phyloP scores from a whole-genome alignment of 1,140 invertebrate genomes.

The Euwallacea fornicatus region DNA sequence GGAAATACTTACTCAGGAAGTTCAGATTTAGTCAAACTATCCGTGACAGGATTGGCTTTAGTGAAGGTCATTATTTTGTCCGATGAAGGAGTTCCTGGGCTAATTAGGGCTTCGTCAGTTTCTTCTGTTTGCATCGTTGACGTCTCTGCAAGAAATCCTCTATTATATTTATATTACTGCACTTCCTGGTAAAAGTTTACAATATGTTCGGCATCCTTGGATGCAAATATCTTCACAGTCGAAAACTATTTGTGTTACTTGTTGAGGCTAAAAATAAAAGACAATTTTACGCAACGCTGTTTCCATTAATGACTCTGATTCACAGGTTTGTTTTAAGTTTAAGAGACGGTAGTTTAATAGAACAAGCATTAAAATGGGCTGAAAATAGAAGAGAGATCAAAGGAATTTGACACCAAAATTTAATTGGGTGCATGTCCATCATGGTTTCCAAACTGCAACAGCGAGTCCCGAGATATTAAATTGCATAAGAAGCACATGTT shows the following conservation, averaged over 20 bases:
- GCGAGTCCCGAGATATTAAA: too few relatives aligned
- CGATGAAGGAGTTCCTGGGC: conserved; percentile 8
- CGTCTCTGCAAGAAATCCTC: conserved; percentile 16
- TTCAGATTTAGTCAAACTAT: conserved; percentile 17
- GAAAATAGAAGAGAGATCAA: neutral
- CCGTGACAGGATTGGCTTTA: conserved; percentile 2
- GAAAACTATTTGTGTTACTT: conserved; percentile 6
- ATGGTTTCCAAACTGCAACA: too few relatives aligned
- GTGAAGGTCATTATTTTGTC: conserved; percentile 32
- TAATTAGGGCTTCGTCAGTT: conserved; percentile 22
- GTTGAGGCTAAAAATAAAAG: conserved; percentile 18
- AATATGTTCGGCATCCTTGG: neutral
- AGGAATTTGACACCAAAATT: neutral
- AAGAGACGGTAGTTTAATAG: conserved; percentile 2
- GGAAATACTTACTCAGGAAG: conserved; percentile 22
- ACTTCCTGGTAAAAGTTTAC: too few relatives aligned
- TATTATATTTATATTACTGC: too few relatives aligned
- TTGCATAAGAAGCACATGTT: too few relatives aligned
- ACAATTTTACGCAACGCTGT: conserved; percentile 19
- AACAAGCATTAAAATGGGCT: neutral
- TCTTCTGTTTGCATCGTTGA: conserved; percentile 35
- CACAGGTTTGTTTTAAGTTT: conserved; percentile 17
- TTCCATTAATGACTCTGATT: conserved; percentile 18
- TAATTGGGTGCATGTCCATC: too few relatives aligned
- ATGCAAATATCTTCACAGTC: conserved; percentile 11